Conservation (phyloP, 2,888 invertebrate species). For the Andrena minutula region DNA sequence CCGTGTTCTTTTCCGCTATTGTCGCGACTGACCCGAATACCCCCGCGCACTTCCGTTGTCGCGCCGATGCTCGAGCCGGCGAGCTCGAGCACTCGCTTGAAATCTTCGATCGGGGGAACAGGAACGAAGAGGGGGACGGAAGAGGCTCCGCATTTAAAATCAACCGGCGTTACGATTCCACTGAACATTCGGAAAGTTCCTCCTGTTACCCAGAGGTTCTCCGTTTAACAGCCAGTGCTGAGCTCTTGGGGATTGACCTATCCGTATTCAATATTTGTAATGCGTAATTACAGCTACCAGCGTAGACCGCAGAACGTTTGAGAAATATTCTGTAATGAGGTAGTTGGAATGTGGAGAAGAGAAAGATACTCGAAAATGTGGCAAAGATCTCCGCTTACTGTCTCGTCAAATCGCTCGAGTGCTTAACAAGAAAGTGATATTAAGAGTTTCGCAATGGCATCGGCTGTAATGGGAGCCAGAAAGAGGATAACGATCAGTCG, state of each 20-base stretch:
- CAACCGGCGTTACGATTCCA: conserved; percentile 15
- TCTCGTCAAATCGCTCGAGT: neutral
- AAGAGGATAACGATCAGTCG: conserved; percentile 14
- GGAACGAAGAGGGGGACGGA: neutral
- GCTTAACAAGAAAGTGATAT: conserved; percentile 19
- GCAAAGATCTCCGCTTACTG: too few relatives aligned
- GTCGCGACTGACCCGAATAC: conserved; percentile 54
- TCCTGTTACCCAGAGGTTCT: neutral
- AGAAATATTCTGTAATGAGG: too few relatives aligned
- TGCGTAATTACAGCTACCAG: too few relatives aligned
- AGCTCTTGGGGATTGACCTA: too few relatives aligned
- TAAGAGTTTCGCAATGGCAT: conserved; percentile 16
- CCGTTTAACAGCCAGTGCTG: too few relatives aligned
- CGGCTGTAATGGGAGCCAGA: conserved; percentile 24
- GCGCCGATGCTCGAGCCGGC: conserved; percentile 12
- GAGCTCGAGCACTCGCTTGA: neutral
- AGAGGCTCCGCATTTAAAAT: conserved; percentile 14
- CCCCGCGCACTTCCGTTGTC: conserved; percentile 36
- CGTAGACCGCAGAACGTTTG: too few relatives aligned
- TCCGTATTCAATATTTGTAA: too few relatives aligned
- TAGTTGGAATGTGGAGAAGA: too few relatives aligned
- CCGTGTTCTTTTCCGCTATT: conserved; percentile 48
- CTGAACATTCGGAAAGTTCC: conserved; percentile 3
- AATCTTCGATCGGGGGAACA: conserved; percentile 2
- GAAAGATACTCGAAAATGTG: too few relatives aligned